These are phyloP conservation scores for Ptilorrhoa leucosticta DNA, from an alignment of 2,113 vertebrate species.

Conservation along the genomic window DNA sequence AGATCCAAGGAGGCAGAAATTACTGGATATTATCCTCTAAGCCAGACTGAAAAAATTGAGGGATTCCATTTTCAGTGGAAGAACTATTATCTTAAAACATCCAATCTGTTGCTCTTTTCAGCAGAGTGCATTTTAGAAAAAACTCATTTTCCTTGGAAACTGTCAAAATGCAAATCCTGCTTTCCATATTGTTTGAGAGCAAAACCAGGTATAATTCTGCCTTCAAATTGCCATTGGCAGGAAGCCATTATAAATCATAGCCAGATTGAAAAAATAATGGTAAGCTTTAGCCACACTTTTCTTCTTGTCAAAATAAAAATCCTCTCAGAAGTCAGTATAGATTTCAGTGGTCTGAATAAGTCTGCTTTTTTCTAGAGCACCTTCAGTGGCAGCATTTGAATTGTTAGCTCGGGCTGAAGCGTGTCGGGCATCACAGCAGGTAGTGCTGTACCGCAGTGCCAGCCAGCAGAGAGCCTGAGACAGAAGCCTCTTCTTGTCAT, in stretches of 20 bases:
- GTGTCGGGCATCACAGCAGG: accelerated
- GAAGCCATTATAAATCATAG: not conserved
- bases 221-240: not conserved
- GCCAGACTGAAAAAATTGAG: not conserved
- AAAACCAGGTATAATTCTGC: constrained; percentile 22
- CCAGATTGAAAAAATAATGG: not conserved
- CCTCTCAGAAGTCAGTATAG: not conserved
- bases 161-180: not conserved
- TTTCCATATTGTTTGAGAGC: not conserved
- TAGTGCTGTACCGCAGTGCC: accelerated
- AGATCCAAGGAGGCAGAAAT: not conserved
- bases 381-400: not conserved
- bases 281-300: not conserved
- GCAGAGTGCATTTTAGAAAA: not conserved
- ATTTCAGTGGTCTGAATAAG: not conserved
- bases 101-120: not conserved
- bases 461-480: not conserved
- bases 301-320: not conserved
- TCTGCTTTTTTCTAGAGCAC: not conserved
- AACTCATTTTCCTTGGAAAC: not conserved
- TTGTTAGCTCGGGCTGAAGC: accelerated
- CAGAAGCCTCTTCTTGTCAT: not conserved
- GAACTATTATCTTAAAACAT: not conserved
- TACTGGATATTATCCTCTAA: not conserved
- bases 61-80: not conserved